These are phyloP conservation scores for Spinus pinus DNA, from an alignment of 2,797 vertebrate genomes.

Conservation along the genomic window DNA sequence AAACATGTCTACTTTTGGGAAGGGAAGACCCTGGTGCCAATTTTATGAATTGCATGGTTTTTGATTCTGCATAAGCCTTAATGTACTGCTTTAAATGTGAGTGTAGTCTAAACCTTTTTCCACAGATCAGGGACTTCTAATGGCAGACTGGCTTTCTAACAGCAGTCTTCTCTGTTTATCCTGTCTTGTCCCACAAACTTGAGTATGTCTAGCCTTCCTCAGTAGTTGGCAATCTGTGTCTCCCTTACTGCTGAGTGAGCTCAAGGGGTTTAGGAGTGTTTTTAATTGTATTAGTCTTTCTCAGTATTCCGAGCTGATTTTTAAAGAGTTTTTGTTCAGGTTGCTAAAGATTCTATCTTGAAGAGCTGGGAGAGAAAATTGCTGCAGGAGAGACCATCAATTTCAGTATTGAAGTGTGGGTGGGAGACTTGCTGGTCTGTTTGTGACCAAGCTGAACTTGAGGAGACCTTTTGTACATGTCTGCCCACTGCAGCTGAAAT, in stretches of 20 bases:
- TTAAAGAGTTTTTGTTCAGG: not conserved
- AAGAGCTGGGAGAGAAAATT: not conserved
- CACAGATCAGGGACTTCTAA: not conserved
- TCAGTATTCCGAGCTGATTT: not conserved
- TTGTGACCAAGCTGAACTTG: not conserved
- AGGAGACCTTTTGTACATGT: not conserved
- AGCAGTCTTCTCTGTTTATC: not conserved
- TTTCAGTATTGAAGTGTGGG: not conserved
- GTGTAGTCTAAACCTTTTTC: not conserved
- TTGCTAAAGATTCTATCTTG: not conserved
- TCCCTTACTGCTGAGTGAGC: not conserved
- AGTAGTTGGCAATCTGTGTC: not conserved
- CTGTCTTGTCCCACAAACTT: not conserved
- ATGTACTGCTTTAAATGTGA: not conserved
- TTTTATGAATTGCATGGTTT: not conserved
- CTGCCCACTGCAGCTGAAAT: not conserved
- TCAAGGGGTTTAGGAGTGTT: not conserved
- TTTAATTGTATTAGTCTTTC: not conserved
- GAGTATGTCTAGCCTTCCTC: not conserved
- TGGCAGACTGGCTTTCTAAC: not conserved
- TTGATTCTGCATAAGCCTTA: not conserved
- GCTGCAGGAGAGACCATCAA: rapidly evolving
- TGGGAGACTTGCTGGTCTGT: not conserved
- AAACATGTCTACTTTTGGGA: not conserved
- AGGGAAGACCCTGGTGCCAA: not conserved